Base-by-base conservation (phyloP, 1,140 invertebrate species). In the Hesperophylax magnus region DNA sequence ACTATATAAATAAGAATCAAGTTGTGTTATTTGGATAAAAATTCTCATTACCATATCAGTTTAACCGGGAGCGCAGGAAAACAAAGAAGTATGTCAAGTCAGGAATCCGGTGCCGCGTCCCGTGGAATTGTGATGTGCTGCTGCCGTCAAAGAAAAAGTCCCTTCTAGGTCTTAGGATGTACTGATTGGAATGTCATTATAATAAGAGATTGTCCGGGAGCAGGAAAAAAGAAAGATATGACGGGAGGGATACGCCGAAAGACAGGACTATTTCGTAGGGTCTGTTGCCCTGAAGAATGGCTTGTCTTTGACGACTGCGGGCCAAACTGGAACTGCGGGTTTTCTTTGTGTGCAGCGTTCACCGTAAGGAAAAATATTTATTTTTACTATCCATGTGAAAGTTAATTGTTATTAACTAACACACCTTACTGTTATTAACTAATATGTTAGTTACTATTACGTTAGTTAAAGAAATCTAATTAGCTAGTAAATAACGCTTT, bases 101-200 rank as follows among this genome's bases (percentile, higher is more conserved):
- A 61, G n/a, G n/a, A 61, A 61, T 61, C 11, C 58, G 24, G 9
- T 61, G 58, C 58, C 17, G 58, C 58, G 24, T 61, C 24, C 14
- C 24, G 18, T 9, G n/a, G 20, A 61, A 61, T 22, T 61, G 58
- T 14, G 18, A 20, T 20, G 58, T 61, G 58, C 24, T 20, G 58
- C 58, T 22, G 24, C 58, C 58, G 18, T 61, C 58, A 61, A 61
- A 61, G 58, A 61, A 58, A 61, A 61, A 24, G 9, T 61, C 17
- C 15, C 27, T 69, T 27, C 65, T 18, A 31, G 18, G 8, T 69
- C 18, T 61, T 24, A 53, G 69, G 69, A 22, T 53, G 69, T 72
- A 54, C 78, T 82, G 81, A 82, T 82, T 82, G 81, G 81, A 82
- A 82, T 82, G 81, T 82, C 78, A 82, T 82, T 82, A 82, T 82